Evolutionary conservation across 1,140 invertebrate genomes (phyloP).

Genomic region (Magallana angulata): DNA sequence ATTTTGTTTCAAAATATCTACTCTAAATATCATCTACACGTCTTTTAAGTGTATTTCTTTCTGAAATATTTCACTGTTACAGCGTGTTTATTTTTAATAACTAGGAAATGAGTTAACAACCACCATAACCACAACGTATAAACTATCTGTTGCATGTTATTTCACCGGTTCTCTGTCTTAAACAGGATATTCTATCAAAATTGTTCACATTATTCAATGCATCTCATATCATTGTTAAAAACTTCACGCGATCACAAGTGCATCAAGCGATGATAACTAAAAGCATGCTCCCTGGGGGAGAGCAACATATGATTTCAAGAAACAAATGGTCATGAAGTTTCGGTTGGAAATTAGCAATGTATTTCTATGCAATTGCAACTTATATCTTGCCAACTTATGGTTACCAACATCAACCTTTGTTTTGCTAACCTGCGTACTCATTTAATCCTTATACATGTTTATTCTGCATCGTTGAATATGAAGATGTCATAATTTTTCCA

Average conservation of each 20-base stretch:
- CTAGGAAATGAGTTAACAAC: too few species aligned
- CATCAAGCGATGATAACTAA: background rate
- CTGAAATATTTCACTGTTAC: too few species aligned
- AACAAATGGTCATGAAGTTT: conserved; percentile 10
- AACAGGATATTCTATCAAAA: background rate
- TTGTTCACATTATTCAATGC: too few species aligned
- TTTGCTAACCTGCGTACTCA: conserved; percentile 43
- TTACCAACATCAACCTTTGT: conserved; percentile 1
- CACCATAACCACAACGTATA: too few species aligned
- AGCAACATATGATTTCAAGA: conserved; percentile 19
- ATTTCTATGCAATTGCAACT: conserved; percentile 14
- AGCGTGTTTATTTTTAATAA: too few species aligned
- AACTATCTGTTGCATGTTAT: too few species aligned
- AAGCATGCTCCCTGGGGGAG: background rate
- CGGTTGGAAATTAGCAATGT: conserved; percentile 17
- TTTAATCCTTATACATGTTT: conserved; percentile 41
- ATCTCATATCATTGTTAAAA: background rate
- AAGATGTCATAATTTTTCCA: conserved; percentile 44
- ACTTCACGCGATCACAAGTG: background rate
- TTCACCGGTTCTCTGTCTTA: background rate
- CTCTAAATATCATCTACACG: too few species aligned
- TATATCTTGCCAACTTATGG: background rate
- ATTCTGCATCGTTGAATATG: conserved; percentile 39
- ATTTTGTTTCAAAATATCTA: too few species aligned
- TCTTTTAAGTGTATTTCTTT: too few species aligned